Base-by-base conservation (phyloP, 2,113 vertebrate genomes). In the Eolophus roseicapilla region DNA sequence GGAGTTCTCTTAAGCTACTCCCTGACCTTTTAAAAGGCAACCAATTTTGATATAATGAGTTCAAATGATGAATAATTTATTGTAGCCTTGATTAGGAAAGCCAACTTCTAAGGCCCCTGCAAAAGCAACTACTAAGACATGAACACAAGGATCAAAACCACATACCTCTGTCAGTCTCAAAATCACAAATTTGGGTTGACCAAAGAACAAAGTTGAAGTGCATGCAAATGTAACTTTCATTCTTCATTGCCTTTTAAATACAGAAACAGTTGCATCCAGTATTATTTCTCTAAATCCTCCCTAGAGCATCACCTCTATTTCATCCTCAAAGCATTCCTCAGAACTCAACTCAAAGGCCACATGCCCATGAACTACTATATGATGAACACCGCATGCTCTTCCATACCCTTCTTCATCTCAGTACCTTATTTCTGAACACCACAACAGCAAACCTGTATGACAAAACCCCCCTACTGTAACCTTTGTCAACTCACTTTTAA, bases 11-110 rank as follows among this genome's bases (percentile, higher is more conserved):
- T 86, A 55, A 86, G 71, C 83, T 79, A 50, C 37, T 74, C 49
- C n/a, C 74, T 50, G 64, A 91, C 65, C 88, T 88, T 96, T 90
- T 19, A 82, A 80, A 91, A 83, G 49, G 68, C 71, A 83, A 88
- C 25, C 29, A 39, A 21, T 47, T 95, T 55, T 88, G 37, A 92
- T 64, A 71, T 86, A 81, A 78, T 68, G 68, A 92, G 64, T 79
- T 92, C 55, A 64, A 52, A 63, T 25, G 27, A 88, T 78, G 24
- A 92, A 92, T 82, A 95, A 95, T 93, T 73, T 74, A 79, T 50
- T 35, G 43, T 43, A 74, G n/a, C 41, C 53, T 43, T 80, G 53
- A 91, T 64, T 73, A 91, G 65, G 71, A 88, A 88, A 93, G 37
- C 79, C 85, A 90, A 73, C 25, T 49, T 46, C 64, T 27, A 74